These are phyloP conservation scores for Merodon equestris DNA, from an alignment of 2,888 invertebrate species.

Conservation along the genomic window DNA sequence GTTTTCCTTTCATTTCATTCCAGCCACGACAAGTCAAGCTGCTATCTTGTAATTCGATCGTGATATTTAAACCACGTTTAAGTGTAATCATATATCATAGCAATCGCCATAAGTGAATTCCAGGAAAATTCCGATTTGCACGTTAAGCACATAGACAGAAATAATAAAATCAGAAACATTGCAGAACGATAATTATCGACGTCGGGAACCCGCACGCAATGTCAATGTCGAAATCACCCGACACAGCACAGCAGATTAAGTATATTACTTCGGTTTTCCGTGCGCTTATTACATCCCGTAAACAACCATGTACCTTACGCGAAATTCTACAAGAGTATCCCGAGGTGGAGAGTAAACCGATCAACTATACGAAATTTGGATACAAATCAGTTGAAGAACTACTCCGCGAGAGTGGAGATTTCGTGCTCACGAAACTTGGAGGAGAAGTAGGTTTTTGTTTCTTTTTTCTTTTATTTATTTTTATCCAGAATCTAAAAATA, in stretches of 20 bases:
- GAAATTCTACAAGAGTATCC: conserved; percentile 82
- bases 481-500: conserved; percentile 63
- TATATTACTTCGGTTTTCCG: conserved; percentile 73
- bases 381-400: conserved; percentile 82
- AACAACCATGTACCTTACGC: conserved; percentile 73
- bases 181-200: neutral
- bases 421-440: conserved; percentile 79
- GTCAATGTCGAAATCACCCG: conserved; percentile 63
- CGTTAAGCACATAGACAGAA: no score
- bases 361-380: conserved; percentile 83
- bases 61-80: no score
- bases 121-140: no score
- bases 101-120: no score
- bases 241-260: conserved; percentile 71
- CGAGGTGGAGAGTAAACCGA: conserved; percentile 82
- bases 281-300: conserved; percentile 74
- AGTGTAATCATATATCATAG: no score
- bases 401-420: conserved; percentile 82
- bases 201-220: neutral
- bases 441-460: conserved; percentile 78
- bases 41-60: no score
- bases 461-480: conserved; percentile 22
- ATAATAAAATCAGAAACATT: no score
- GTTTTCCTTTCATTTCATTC: no score
- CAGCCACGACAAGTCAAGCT: no score